phyloP scores from a whole-genome alignment of 2,888 invertebrate species.

The Tinea pellionella region DNA sequence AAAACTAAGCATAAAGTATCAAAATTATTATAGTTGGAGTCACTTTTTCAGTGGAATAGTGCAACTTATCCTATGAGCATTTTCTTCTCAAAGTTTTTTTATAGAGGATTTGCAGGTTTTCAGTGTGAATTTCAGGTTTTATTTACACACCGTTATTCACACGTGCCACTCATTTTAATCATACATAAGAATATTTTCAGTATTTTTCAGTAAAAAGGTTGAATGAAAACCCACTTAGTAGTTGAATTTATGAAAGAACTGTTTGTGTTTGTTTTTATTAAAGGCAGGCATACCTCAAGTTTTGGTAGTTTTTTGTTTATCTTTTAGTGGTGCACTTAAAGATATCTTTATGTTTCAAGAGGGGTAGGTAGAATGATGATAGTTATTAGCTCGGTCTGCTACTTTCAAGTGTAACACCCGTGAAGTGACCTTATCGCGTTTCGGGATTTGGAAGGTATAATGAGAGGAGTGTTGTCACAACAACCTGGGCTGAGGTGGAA shows the following conservation, averaged over 20 bases:
- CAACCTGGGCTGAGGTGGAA: no score
- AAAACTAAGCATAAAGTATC: neutral
- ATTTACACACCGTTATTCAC: slow-evolving; percentile 12
- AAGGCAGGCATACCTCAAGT: no score
- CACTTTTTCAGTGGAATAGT: slow-evolving; percentile 2
- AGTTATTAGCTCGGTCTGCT: no score
- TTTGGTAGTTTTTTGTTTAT: no score
- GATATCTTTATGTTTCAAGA: no score
- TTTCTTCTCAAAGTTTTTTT: neutral
- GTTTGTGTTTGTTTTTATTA: neutral
- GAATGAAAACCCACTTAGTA: neutral
- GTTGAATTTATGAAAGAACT: neutral
- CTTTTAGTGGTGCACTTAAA: no score
- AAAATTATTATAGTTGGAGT: neutral
- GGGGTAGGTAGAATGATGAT: no score
- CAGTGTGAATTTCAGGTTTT: slow-evolving; percentile 7
- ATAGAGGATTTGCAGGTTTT: slow-evolving; percentile 6
- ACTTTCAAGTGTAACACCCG: no score
- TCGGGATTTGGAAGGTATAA: no score
- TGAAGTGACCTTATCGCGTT: no score
- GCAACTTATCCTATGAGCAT: slow-evolving; percentile 13
- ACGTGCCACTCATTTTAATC: slow-evolving; percentile 7
- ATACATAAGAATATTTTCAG: neutral
- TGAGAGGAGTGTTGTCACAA: no score
- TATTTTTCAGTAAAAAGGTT: neutral